Percentiles rank a stretch among this genome's conserved stretches.
phyloP scores from a whole-genome alignment of 2,113 vertebrate genomes.

The Cettia cetti region DNA sequence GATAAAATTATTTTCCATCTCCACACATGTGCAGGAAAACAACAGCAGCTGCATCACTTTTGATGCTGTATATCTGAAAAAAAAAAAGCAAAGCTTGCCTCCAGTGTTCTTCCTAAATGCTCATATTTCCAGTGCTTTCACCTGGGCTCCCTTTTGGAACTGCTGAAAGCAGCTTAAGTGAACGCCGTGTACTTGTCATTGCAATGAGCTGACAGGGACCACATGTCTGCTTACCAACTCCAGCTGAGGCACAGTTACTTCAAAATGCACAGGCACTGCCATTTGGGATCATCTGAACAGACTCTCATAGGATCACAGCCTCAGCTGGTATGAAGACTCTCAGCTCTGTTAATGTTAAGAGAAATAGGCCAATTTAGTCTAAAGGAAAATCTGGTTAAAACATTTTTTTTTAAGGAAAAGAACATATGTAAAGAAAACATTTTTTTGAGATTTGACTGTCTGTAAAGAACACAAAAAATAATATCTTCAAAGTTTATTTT shows the following conservation, averaged over 20 bases:
- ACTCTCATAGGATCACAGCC: background rate
- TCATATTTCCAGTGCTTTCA: background rate
- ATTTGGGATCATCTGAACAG: background rate
- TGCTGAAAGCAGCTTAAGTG: background rate
- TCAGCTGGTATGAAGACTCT: background rate
- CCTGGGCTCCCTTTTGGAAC: background rate
- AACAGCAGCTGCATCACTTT: background rate
- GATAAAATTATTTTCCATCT: background rate
- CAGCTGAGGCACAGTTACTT: constrained; percentile 1
- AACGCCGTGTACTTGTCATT: constrained; percentile 2
- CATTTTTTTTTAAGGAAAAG: background rate
- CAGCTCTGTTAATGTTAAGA: background rate
- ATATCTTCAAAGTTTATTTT: background rate
- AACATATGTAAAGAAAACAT: background rate
- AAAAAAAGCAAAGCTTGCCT: background rate
- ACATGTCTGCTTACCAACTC: constrained; percentile 2
- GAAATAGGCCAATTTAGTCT: background rate
- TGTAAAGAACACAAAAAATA: background rate
- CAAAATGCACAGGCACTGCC: background rate
- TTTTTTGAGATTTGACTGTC: background rate
- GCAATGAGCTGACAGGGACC: background rate
- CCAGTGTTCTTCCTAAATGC: background rate
- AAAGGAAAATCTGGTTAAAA: background rate
- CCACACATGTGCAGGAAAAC: background rate
- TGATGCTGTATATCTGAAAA: background rate